Evolutionary conservation across 2,113 vertebrate species (phyloP).

Genomic region (Elachura formosa): DNA sequence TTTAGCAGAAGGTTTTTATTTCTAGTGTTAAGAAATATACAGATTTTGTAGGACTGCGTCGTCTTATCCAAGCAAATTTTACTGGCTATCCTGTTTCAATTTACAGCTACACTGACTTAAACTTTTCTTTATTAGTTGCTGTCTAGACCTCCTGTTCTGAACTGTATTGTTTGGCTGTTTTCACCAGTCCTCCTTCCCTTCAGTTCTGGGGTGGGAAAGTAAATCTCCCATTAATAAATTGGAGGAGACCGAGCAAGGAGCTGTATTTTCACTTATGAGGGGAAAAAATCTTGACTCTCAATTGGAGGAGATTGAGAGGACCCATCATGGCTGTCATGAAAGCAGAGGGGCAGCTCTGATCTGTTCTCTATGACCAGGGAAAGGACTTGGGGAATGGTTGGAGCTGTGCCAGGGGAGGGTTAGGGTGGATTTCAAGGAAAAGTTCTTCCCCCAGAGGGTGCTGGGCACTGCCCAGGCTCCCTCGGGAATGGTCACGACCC

Average conservation of each 20-base stretch:
- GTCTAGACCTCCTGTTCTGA: neutral
- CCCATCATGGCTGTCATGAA: fast-evolving
- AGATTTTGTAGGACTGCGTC: neutral
- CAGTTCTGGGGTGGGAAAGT: fast-evolving
- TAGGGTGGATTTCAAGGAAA: fast-evolving
- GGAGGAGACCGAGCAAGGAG: neutral
- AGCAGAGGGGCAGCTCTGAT: too few species aligned
- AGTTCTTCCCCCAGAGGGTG: neutral
- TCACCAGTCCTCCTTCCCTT: neutral
- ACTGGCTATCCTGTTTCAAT: neutral
- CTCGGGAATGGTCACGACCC: neutral
- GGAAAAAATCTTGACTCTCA: fast-evolving
- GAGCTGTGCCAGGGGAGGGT: too few species aligned
- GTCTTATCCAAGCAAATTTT: neutral
- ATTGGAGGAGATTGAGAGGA: neutral
- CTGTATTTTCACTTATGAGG: fast-evolving
- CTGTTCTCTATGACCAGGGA: neutral
- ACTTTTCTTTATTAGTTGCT: neutral
- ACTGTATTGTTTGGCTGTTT: neutral
- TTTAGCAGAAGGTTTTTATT: neutral
- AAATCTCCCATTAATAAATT: neutral
- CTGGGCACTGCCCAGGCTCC: neutral
- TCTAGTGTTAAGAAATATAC: neutral
- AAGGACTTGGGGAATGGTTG: neutral
- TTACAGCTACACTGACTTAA: neutral